Percentiles rank a stretch among this genome's conserved stretches.
Evolutionary conservation across 2,113 vertebrate genomes (phyloP).

Genomic region (Pipa parva): DNA sequence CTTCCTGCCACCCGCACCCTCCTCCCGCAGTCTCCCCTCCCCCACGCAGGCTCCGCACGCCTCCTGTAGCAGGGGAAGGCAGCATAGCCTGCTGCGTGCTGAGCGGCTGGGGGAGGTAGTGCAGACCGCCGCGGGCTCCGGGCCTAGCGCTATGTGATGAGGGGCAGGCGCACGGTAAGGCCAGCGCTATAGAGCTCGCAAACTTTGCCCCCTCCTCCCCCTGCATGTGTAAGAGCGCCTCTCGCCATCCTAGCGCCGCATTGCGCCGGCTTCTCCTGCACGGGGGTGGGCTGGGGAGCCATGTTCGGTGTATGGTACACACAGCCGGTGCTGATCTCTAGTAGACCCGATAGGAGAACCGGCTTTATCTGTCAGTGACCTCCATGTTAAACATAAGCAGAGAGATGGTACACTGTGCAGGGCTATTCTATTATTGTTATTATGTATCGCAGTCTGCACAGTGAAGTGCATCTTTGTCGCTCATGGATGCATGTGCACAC

Average conservation of each 20-base stretch:
- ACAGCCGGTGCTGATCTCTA: neutral
- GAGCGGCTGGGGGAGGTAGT: conserved; percentile 24
- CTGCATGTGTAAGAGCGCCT: neutral
- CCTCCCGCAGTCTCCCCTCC: conserved; percentile 23
- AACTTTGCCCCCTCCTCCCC: neutral
- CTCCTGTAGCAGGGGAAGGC: neutral
- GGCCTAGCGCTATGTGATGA: conserved; percentile 36
- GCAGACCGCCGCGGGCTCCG: conserved; percentile 36
- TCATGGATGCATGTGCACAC: neutral
- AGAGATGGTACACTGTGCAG: neutral
- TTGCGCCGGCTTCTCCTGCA: neutral
- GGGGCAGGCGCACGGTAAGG: conserved; percentile 15
- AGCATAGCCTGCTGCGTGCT: conserved; percentile 13
- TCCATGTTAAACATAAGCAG: neutral
- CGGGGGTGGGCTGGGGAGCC: conserved; percentile 46
- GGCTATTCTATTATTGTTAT: neutral
- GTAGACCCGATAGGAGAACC: neutral
- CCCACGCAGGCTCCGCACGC: conserved; percentile 37
- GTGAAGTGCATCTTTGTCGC: neutral
- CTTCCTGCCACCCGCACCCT: neutral
- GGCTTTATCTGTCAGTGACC: conserved; percentile 1
- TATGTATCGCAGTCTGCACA: no score
- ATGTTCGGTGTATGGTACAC: conserved; percentile 37
- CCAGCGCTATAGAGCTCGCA: conserved; percentile 7
- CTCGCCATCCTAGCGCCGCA: neutral